These are phyloP conservation scores for Cryptocephalus moraei DNA, from an alignment of 2,888 invertebrate genomes.

Conservation along the genomic window DNA sequence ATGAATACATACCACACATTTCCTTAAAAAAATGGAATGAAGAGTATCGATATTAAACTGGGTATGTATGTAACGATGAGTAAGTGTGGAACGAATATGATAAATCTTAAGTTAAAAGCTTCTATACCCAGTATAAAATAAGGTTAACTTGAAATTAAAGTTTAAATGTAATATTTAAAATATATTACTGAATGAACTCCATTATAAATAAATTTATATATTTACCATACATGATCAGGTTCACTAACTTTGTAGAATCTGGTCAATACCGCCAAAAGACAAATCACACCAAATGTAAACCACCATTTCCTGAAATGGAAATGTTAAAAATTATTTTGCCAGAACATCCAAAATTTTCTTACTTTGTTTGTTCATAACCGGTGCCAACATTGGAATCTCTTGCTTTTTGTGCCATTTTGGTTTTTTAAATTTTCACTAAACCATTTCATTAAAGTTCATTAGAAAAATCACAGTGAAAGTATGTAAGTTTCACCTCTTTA, in stretches of 20 bases:
- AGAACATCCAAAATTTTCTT: neutral
- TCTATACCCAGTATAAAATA: too few relatives aligned
- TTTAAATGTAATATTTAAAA: too few relatives aligned
- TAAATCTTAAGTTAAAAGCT: too few relatives aligned
- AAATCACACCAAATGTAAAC: constrained; percentile 53
- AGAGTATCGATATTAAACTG: too few relatives aligned
- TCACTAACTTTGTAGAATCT: constrained; percentile 83
- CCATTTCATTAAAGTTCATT: too few relatives aligned
- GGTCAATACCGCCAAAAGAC: constrained; percentile 59
- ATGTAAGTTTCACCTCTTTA: too few relatives aligned
- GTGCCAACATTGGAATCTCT: neutral
- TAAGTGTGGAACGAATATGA: too few relatives aligned
- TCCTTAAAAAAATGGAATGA: neutral
- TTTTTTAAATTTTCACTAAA: too few relatives aligned
- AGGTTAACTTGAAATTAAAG: too few relatives aligned
- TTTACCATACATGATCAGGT: constrained; percentile 89
- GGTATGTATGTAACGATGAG: neutral
- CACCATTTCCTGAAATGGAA: constrained; percentile 45
- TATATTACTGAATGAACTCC: too few relatives aligned
- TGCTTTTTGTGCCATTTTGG: neutral
- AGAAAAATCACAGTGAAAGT: too few relatives aligned
- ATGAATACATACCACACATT: too few relatives aligned
- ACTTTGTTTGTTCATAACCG: neutral
- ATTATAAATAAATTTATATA: constrained; percentile 27
- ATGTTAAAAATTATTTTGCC: neutral